These are phyloP conservation scores for Melitaea athalia DNA, from an alignment of 2,888 invertebrate species.

Conservation along the genomic window DNA sequence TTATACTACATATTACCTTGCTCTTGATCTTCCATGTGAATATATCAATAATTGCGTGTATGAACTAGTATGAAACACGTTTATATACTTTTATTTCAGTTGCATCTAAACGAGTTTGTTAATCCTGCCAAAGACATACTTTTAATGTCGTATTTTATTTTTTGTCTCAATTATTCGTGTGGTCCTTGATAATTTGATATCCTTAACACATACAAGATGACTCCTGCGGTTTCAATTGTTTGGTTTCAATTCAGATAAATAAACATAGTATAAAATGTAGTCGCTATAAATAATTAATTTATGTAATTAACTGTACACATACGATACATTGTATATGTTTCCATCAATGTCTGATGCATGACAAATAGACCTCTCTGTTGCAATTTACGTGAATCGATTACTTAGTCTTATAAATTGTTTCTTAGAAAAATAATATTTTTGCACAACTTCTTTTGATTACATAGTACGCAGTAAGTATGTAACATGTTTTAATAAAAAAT, in stretches of 20 bases:
- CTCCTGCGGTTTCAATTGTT: too few species aligned
- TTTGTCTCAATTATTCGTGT: not conserved
- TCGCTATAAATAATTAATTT: not conserved
- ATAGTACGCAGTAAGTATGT: not conserved
- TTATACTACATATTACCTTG: too few species aligned
- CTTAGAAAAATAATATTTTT: not conserved
- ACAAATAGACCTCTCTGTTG: conserved; percentile 6
- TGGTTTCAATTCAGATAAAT: too few species aligned
- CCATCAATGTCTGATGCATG: conserved; percentile 8
- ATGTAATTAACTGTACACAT: not conserved
- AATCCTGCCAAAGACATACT: not conserved
- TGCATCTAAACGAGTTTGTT: not conserved
- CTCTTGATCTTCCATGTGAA: not conserved
- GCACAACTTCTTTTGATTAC: not conserved
- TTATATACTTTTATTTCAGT: not conserved
- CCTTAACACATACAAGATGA: too few species aligned
- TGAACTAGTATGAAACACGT: not conserved
- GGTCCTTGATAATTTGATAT: not conserved
- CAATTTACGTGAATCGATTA: not conserved
- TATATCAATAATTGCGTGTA: not conserved
- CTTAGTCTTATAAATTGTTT: not conserved
- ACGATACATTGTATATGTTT: conserved; percentile 4
- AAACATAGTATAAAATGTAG: too few species aligned
- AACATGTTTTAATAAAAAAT: not conserved
- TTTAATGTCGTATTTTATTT: not conserved